Evolutionary conservation across 1,140 invertebrate species (phyloP), one percentile per base, ranked within the genome.

Genomic region (Drosophila tropicalis): DNA sequence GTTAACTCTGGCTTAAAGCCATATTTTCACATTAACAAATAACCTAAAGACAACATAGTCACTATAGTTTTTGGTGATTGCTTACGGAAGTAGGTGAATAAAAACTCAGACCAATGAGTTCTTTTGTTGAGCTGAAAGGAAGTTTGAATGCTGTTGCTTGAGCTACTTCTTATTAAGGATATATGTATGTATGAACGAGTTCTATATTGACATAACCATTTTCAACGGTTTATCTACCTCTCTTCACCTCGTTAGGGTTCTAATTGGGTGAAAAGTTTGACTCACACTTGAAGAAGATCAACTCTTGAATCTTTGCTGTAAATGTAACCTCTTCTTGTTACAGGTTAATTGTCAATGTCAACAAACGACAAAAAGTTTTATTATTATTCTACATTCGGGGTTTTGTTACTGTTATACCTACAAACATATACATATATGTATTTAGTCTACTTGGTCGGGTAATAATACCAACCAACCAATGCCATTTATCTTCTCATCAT

Each of bases 401-500:
- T 51, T 51, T 51, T 51, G 44, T 51, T 51, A 51, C 44, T 51
- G 44, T 51, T 51, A 51, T 51, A 51, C 36, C 36, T 39, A 39
- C 36, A 29, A 5, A 29, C 29, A 29, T 29, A 29, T 6, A 29
- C 3, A 22, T 22, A 22, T 5, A 29, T 29, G 29, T 29, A 29
- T 29, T 29, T 29, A 6, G 29, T 39, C 36, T 13, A 39, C 36
- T 13, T 39, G 36, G 17, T 51, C 9, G 17, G 44, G 44, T 19
- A 51, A 51, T 39, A 51, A 17, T 19, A 22, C 2, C 6, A 47
- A 22, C 2, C 6, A 47, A 22, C 44, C 44, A 51, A 51, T 64
- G 65, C 62, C 76, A 36, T 36, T 12, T 29, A 62, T 65, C 60
- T 17, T 41, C 17, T 70, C 9, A 57, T 15, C 25, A n/a, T 51